Percentiles rank a stretch among this genome's conserved stretches.
These are phyloP conservation scores for Gallirallus australis DNA, from an alignment of 2,797 vertebrate species.

Conservation along the genomic window DNA sequence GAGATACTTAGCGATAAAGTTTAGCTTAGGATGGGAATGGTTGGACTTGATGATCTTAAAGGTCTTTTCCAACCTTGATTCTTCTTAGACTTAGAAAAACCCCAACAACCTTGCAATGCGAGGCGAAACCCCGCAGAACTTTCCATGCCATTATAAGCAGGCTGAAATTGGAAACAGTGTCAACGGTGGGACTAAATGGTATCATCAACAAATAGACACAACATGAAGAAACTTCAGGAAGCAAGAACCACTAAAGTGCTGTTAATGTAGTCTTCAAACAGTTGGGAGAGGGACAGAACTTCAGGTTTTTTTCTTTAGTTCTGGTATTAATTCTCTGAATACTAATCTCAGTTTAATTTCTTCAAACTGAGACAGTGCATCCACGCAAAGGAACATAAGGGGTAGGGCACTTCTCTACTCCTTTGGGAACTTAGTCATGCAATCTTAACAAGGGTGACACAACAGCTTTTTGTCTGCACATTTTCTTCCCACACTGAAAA, in stretches of 20 bases:
- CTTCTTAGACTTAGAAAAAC: not conserved
- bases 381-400: not conserved
- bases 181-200: accelerated
- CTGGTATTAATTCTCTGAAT: not conserved
- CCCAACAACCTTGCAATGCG: not conserved
- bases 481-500: not conserved
- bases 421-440: not conserved
- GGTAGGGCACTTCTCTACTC: not conserved
- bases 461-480: not conserved
- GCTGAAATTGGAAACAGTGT: not conserved
- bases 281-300: not conserved
- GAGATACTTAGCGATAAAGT: no score
- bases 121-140: not conserved
- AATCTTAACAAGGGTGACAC: not conserved
- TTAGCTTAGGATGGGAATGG: no score
- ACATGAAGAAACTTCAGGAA: not conserved
- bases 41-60: no score
- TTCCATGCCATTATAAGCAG: not conserved
- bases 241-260: not conserved
- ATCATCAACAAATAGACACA: not conserved
- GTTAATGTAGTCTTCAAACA: not conserved
- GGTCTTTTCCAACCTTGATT: no score
- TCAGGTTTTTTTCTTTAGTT: not conserved
- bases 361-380: not conserved
- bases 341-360: not conserved